phyloP scores from a whole-genome alignment of 2,888 invertebrate species.

The Drosophila melanosoma region DNA sequence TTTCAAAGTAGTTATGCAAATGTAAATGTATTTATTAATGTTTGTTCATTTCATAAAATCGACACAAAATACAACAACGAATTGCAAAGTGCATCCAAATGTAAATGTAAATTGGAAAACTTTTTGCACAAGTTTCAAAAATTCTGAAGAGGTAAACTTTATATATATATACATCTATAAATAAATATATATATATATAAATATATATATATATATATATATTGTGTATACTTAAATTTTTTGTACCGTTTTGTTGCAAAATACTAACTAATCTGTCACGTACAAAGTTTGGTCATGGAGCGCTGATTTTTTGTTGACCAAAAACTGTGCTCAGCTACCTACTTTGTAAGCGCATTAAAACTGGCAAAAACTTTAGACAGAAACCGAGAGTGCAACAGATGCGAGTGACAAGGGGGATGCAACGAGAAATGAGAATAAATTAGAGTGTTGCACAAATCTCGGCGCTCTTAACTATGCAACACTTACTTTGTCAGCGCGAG shows the following conservation, averaged over 20 bases:
- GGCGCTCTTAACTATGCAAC: slow-evolving; percentile 66
- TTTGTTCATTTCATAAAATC: slow-evolving; percentile 13
- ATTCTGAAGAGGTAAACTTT: slow-evolving; percentile 24
- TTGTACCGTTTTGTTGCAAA: slow-evolving; percentile 6
- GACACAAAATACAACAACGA: slow-evolving; percentile 2
- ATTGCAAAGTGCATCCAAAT: neutral
- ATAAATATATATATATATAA: neutral
- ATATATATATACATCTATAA: neutral
- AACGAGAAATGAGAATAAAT: slow-evolving; percentile 28
- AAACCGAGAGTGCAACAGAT: slow-evolving; percentile 3
- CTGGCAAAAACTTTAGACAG: slow-evolving; percentile 58
- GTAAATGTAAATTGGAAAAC: slow-evolving; percentile 47
- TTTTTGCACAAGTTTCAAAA: slow-evolving; percentile 40
- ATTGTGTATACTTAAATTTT: neutral
- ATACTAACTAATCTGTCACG: slow-evolving; percentile 27
- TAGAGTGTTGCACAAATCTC: slow-evolving; percentile 51
- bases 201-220: neutral
- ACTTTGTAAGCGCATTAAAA: slow-evolving; percentile 72
- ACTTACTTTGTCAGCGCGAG: slow-evolving; percentile 63
- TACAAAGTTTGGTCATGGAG: slow-evolving; percentile 21
- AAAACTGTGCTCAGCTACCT: slow-evolving; percentile 43
- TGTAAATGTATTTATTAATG: slow-evolving; percentile 15
- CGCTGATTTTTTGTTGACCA: slow-evolving; percentile 3
- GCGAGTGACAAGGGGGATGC: neutral
- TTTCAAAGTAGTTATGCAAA: slow-evolving; percentile 5